A percentile compares a stretch with the other conserved stretches of the same genome.
These are phyloP conservation scores for Hypercompe scribonia DNA, from an alignment of 2,888 invertebrate species.

Conservation along the genomic window DNA sequence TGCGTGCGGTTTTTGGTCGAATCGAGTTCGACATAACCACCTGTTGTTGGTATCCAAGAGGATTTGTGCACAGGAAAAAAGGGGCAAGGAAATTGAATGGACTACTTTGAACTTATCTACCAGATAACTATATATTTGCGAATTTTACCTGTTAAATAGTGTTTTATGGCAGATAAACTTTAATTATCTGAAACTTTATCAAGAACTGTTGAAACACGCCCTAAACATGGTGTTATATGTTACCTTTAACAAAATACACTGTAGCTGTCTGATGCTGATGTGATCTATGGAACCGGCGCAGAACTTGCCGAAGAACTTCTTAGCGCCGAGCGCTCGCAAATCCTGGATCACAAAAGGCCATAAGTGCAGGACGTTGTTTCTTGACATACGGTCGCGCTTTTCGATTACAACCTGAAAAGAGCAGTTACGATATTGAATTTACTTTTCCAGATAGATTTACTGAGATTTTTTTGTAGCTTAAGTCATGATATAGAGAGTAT, in stretches of 20 bases:
- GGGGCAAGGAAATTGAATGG: no score
- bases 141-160: no score
- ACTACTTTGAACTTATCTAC: no score
- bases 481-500: not conserved
- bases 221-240: not conserved
- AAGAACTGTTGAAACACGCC: no score
- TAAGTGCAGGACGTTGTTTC: conserved; percentile 98
- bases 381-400: conserved; percentile 96
- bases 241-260: conserved; percentile 98
- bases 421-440: not conserved
- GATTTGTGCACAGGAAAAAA: no score
- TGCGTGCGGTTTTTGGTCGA: no score
- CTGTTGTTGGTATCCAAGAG: no score
- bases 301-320: conserved; percentile 99
- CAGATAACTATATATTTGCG: no score
- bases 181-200: no score
- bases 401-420: conserved; percentile 92
- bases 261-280: conserved; percentile 98
- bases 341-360: conserved; percentile 99
- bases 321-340: conserved; percentile 96
- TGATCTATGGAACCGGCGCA: conserved; percentile 99
- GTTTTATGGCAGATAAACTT: no score
- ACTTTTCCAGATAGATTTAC: not conserved
- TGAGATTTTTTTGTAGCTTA: not conserved
- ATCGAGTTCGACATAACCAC: no score